Evolutionary conservation across 2,113 vertebrate genomes (phyloP), one percentile per base, ranked within the genome.

Genomic region (Oryctolagus cuniculus): DNA sequence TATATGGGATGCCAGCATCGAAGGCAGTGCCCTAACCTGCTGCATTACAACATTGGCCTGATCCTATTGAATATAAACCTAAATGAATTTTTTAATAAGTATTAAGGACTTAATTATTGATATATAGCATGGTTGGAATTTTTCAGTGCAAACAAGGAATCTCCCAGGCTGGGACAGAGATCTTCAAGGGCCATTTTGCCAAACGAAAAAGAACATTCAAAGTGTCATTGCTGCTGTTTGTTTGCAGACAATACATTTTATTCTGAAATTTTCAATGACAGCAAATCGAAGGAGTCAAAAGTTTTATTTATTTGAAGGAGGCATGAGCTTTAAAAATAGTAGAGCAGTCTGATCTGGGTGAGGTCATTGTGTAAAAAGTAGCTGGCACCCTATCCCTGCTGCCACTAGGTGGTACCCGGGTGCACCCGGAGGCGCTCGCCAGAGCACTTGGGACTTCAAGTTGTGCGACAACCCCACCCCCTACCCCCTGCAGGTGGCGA

Each of bases 321-420:
- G 78, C 4, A n/a, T 0, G 2, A 13, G 44, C 51, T 64, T 27
- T 24, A 44, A 11, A 78, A 91, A 67, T 11, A 29, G 55, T n/a
- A 51, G 73, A 44, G 44, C 44, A 44, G 44, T 44, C 44, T 44
- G 44, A 44, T 67, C 0, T 0, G 0, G 34, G 19, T 8, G 53
- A 89, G 75, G 44, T 34, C 66, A 44, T 66, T 55, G 9, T 64
- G 53, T 93, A 29, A 44, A 64, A 70, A 83, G 36, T 13, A 70
- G 24, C 69, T 75, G 58, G 75, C 6, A 2, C 61, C 67, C 66
- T 86, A 34, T 44, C 58, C 74, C 66, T 86, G 67, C 63, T n/a
- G 69, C 90, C 21, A 10, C 89, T 93, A 91, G 89, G 74, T 95
- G 94, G 87, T 90, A 86, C 25, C n/a, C 13, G 31, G 72, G n/a